Evolutionary conservation across 2,797 vertebrate species (phyloP), one percentile per base, ranked within the genome.

Genomic region (Lacerta bilineata): DNA sequence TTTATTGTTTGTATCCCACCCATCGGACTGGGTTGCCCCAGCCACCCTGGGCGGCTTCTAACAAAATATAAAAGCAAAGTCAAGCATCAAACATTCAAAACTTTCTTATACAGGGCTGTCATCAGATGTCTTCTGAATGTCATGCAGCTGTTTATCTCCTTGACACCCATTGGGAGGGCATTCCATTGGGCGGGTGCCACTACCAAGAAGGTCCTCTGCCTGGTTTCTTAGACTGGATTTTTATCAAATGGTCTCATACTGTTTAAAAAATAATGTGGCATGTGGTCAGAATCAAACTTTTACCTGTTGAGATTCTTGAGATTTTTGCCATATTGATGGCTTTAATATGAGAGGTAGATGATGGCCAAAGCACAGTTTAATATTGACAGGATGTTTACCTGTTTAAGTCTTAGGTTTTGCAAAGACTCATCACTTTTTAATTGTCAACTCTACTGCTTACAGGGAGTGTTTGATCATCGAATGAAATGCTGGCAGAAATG

Each of bases 401-500:
- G 55, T 23, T 66, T 64, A 68, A 55, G 18, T 69, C 71, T 27
- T 13, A 72, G 50, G 33, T 29, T 71, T 61, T 72, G 55, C 61
- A 46, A 25, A 43, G 43, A 10, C 18, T 23, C 39, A 3, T 36
- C 20, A 2, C 17, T 41, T 15, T 75, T 72, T 33, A 11, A 43
- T 55, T 76, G n/a, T 39, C 11, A 23, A 6, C 27, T 8, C 36
- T 86, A 92, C 0, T 88, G 50, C 46, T 94, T 82, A 9, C 6
- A 99, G 99, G 98, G 97, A 82, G 98, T 99, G 85, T 99, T 99
- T 92, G 99, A 99, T 94, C 98, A 99, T 91, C 97, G 98, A 71
- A 98, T 99, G 97, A 99, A 98, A 96, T 98, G 98, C 83, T 99
- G 99, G 99, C 98, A 98, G 95, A 99, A 98, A 92, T 99, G 98